Evolutionary conservation across 2,888 invertebrate species (phyloP).

Genomic region (Barypeithes pellucidus): DNA sequence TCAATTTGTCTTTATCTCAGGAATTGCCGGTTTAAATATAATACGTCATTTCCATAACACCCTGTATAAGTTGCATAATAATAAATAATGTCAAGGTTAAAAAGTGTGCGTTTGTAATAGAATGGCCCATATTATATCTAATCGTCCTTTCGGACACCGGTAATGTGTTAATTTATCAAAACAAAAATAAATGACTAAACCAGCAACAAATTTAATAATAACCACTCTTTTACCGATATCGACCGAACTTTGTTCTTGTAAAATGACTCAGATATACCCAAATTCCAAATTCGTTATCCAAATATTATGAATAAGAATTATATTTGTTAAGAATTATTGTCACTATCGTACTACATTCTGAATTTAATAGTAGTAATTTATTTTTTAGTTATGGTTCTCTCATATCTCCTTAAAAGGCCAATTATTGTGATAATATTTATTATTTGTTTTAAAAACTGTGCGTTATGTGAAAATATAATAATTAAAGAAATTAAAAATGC

Average conservation of each 20-base stretch:
- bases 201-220: neutral
- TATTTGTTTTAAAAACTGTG: neutral
- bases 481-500: conserved; percentile 8
- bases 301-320: neutral
- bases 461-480: neutral
- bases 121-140: too few relatives aligned
- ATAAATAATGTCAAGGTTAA: too few relatives aligned
- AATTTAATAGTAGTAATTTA: neutral
- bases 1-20: too few relatives aligned
- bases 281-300: neutral
- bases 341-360: too few relatives aligned
- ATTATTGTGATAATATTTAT: conserved; percentile 1
- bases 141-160: neutral
- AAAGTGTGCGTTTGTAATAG: too few relatives aligned
- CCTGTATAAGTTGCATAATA: too few relatives aligned
- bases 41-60: too few relatives aligned
- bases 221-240: neutral
- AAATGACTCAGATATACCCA: conserved; percentile 6
- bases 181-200: conserved; percentile 9
- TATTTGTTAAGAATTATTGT: too few relatives aligned
- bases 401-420: neutral
- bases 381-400: neutral
- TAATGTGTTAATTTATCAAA: neutral
- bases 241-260: conserved; percentile 19
- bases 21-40: too few relatives aligned